Evolutionary conservation across 2,888 invertebrate genomes (phyloP), one percentile per base, ranked within the genome.

Genomic region (Cepaea hortensis): DNA sequence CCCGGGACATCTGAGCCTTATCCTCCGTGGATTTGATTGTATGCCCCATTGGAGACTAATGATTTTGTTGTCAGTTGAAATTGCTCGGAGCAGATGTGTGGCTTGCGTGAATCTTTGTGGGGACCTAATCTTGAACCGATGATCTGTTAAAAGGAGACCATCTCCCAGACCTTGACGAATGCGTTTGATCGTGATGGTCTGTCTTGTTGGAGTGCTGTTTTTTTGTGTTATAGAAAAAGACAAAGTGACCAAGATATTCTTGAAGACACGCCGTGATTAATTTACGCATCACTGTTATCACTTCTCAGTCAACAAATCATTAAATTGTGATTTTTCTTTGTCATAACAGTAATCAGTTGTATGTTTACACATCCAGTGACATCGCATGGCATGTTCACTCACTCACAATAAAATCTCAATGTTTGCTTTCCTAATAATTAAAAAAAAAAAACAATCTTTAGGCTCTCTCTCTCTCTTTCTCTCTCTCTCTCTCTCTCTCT

Each of bases 21-120:
- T 92, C 97, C 93, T 97, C 97, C 92, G 98, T 99, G 97, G 99
- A 99, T 95, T 95, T 99, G 92, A 98, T 99, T 95, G 98, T 98
- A 11, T 98, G 98, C 92, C 96, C 97, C 0, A 97, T 35, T 97
- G 95, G 96, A 96, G 89, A 97, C 99, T 0, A 96, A 97, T 92
- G 99, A 99, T 94, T 99, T 99, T 95, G 98, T 98, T 4, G 98
- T 99, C n/a, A 97, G 97, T n/a, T 99, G 99, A 15, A 98, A 98
- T 9, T 98, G 98, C 89, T 94, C 94, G 75, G 95, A 95, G 90
- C 95, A 95, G 90, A 93, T 95, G 93, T 94, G 95, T 89, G 95
- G 95, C 93, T 98, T 99, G 98, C 99, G 99, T 95, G 99, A 99
- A 95, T 97, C 98, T 0, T 95, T 99, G 50, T 99, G 98, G 97